Percentiles rank a stretch among this genome's conserved stretches.
phyloP scores from a whole-genome alignment of 1,140 invertebrate genomes.

The Zaprionus gabonicus region DNA sequence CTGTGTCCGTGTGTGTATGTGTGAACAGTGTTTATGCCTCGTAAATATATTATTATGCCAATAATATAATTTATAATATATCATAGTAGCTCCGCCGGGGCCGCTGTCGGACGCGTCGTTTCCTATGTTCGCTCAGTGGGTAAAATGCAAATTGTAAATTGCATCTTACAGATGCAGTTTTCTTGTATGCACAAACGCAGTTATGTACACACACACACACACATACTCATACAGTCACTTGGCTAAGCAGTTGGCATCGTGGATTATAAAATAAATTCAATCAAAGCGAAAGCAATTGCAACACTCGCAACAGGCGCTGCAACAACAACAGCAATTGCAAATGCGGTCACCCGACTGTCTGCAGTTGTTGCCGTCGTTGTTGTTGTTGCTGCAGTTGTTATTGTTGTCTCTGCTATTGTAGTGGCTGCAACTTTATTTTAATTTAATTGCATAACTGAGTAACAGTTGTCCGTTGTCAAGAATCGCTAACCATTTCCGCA shows the following conservation, averaged over 20 bases:
- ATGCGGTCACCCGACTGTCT: constrained; percentile 53
- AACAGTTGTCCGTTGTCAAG: constrained; percentile 76
- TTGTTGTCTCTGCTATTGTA: constrained; percentile 31
- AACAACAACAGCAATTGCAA: constrained; percentile 35
- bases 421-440: constrained; percentile 65
- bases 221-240: not conserved
- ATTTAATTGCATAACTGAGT: constrained; percentile 74
- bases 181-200: constrained; percentile 46
- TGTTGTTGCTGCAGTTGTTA: constrained; percentile 33
- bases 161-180: constrained; percentile 72
- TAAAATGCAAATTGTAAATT: constrained; percentile 76
- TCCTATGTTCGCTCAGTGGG: constrained; percentile 51
- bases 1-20: not conserved
- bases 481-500: constrained; percentile 71
- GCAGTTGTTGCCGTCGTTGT: constrained; percentile 29
- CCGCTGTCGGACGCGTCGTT: constrained; percentile 47
- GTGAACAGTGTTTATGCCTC: constrained; percentile 22
- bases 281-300: constrained; percentile 74
- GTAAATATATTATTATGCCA: constrained; percentile 69
- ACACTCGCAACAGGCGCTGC: constrained; percentile 52
- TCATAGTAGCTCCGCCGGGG: constrained; percentile 14
- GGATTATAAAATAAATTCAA: constrained; percentile 81
- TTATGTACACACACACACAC: constrained; percentile 22
- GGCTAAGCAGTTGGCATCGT: constrained; percentile 62
- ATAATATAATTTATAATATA: constrained; percentile 61